Conservation (phyloP, 1,140 invertebrate species). For the Pogonomyrmex barbatus region DNA sequence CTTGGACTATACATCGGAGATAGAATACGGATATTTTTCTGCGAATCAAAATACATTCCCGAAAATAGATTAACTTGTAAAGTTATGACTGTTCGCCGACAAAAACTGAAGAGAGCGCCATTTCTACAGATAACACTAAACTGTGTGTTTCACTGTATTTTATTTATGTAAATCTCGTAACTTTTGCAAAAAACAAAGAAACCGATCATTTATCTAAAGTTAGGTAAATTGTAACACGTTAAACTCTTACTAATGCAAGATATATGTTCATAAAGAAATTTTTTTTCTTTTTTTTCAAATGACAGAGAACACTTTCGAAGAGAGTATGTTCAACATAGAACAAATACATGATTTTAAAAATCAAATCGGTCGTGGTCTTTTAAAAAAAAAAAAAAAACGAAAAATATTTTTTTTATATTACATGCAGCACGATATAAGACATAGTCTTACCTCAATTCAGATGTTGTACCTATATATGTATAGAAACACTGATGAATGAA, state of each 20-base stretch:
- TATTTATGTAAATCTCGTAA: slow-evolving; percentile 50
- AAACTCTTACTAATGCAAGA: slow-evolving; percentile 30
- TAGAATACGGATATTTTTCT: slow-evolving; percentile 76
- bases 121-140: slow-evolving; percentile 63
- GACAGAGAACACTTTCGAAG: background rate
- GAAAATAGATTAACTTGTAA: slow-evolving; percentile 66
- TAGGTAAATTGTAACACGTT: slow-evolving; percentile 42
- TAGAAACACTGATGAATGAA: slow-evolving; percentile 63
- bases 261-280: slow-evolving; percentile 42
- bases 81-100: slow-evolving; percentile 50
- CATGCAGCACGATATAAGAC: background rate
- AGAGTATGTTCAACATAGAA: slow-evolving; percentile 2
- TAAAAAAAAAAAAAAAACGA: slow-evolving; percentile 4
- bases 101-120: slow-evolving; percentile 60
- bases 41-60: slow-evolving; percentile 79
- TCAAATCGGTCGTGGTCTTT: background rate
- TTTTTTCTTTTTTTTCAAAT: slow-evolving; percentile 4
- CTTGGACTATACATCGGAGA: slow-evolving; percentile 62
- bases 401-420: slow-evolving; percentile 36
- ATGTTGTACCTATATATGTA: slow-evolving; percentile 56
- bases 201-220: slow-evolving; percentile 27
- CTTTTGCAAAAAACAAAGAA: slow-evolving; percentile 22
- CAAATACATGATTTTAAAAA: background rate
- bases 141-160: slow-evolving; percentile 49
- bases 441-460: slow-evolving; percentile 47